Base-by-base conservation (phyloP, 1,140 invertebrate species). In the Colletes gigas region DNA sequence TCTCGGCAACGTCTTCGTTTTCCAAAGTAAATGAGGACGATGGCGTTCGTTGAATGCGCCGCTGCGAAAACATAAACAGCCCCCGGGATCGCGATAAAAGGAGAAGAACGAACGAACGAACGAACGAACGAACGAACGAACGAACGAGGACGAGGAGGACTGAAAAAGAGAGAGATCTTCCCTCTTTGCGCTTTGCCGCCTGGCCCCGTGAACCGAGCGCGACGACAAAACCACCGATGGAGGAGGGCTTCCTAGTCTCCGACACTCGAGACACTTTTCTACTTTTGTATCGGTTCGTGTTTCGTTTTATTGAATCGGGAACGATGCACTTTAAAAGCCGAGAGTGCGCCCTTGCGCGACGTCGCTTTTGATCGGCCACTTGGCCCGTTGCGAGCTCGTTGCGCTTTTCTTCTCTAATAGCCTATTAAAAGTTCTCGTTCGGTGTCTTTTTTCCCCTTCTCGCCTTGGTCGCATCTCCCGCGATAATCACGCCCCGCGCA, bases 1-100 rank as follows among this genome's bases (percentile, higher is more conserved):
- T 78, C 59, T 12, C 59, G 57, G 65, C 68, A 86, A 86, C 80
- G 62, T 71, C 80, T 86, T 85, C 75, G 75, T 82, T 47, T 85
- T 79, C 71, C 80, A 86, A 85, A 86, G 80, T 85, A 85, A 85
- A 86, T 76, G 84, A 86, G 75, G 63, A 65, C 44, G 39, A 65
- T 57, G 41, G 19, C 68, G 62, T 54, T 19, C 67, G 54, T 47
- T 82, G 80, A 82, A 75, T 60, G 75, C 75, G 62, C n/a, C 60
- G 80, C 44, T 63, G 71, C 55, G 67, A 79, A 86, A 85, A 82
- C 62, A 79, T 85, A 83, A 85, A 85, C 75, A 81, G 83, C 21
- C 59, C 4, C 14, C 6, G 19, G 59, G 54, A 47, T 41, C 15
- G 21, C 62, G 80, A 79, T 79, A 76, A 81, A 78, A 81, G 60